These are phyloP conservation scores for Latrodectus geometricus DNA, from an alignment of 1,140 invertebrate genomes.

Conservation along the genomic window DNA sequence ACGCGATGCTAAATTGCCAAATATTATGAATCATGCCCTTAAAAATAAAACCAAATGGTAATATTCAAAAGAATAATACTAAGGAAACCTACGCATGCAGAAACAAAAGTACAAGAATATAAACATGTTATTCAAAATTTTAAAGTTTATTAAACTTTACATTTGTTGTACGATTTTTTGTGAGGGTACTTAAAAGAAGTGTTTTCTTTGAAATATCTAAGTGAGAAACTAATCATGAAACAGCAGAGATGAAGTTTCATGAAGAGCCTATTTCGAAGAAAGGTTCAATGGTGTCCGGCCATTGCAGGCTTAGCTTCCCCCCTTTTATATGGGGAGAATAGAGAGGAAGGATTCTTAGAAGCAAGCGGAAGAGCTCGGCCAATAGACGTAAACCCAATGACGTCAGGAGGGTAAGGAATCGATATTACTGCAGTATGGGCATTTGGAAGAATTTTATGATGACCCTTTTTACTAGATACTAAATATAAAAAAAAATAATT, in stretches of 20 bases:
- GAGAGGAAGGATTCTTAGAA: constrained; percentile 55
- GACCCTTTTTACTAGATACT: neutral
- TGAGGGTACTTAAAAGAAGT: too few species aligned
- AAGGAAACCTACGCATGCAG: too few species aligned
- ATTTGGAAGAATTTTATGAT: constrained; percentile 55
- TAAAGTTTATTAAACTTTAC: too few species aligned
- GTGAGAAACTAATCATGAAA: neutral
- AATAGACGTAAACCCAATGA: constrained; percentile 57
- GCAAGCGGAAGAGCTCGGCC: constrained; percentile 53
- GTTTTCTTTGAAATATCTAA: too few species aligned
- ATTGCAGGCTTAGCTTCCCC: constrained; percentile 42
- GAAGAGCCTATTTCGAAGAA: constrained; percentile 54
- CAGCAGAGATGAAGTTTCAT: constrained; percentile 26
- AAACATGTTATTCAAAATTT: too few species aligned
- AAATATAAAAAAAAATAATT: neutral
- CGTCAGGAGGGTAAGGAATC: constrained; percentile 57
- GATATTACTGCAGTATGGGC: constrained; percentile 60
- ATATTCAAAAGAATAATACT: too few species aligned
- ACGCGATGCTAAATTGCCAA: too few species aligned
- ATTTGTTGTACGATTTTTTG: too few species aligned
- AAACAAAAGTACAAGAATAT: too few species aligned
- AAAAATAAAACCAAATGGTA: too few species aligned
- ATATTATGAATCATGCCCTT: too few species aligned
- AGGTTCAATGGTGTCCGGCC: constrained; percentile 48
- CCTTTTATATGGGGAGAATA: constrained; percentile 43